phyloP scores from a whole-genome alignment of 2,113 vertebrate genomes.

The Corythornis madagascariensis region DNA sequence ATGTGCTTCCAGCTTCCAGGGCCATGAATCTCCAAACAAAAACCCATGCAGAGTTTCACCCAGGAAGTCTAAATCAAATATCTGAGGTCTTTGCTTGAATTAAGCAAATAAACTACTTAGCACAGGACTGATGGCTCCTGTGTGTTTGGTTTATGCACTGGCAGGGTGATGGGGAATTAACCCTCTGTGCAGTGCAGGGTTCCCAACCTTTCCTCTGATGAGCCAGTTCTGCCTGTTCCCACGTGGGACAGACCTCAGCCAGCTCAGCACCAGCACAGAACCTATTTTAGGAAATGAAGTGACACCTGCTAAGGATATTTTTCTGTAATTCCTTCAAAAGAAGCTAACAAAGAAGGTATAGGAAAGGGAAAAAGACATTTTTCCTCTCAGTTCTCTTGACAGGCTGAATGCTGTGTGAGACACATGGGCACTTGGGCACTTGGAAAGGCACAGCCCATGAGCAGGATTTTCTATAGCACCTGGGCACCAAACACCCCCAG shows the following conservation, averaged over 20 bases:
- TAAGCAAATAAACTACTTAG: neutral
- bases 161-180: neutral
- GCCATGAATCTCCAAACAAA: constrained; percentile 20
- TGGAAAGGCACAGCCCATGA: neutral
- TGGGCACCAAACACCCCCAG: neutral
- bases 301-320: neutral
- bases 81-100: neutral
- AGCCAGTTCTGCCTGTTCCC: neutral
- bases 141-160: neutral
- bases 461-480: neutral
- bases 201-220: neutral
- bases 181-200: accelerated
- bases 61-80: constrained; percentile 38
- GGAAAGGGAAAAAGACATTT: neutral
- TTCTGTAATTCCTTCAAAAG: neutral
- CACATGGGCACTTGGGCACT: neutral
- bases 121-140: neutral
- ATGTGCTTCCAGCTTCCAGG: constrained; percentile 4
- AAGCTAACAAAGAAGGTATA: neutral
- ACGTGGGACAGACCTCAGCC: neutral
- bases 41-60: neutral
- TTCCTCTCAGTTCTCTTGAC: neutral
- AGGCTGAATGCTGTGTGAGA: neutral
- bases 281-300: neutral
- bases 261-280: neutral